Evolutionary conservation across 1,140 invertebrate genomes (phyloP), one percentile per base, ranked within the genome.

Genomic region (Cyclina sinensis): DNA sequence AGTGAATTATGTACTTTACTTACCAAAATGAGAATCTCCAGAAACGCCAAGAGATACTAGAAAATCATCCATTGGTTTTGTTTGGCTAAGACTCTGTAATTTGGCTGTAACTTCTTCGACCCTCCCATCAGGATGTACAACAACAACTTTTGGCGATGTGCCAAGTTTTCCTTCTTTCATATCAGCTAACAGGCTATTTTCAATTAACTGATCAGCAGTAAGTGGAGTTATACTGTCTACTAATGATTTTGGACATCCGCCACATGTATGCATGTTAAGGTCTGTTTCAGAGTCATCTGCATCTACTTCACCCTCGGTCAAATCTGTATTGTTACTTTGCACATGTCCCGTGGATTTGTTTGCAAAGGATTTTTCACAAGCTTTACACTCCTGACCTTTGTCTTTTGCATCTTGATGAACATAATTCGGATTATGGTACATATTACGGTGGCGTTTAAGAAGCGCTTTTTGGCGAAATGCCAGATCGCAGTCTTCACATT

Each of bases 401-500:
- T 98, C 98, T 91, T 97, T 97, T 0, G 98, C 98, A 27, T 97
- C 96, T n/a, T 98, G 98, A 0, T 98, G 98, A 68, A 98, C 97
- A 93, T 99, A 99, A 90, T 97, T 96, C 0, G 98, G 98, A 95
- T 99, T 98, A 94, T 99, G 99, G 95, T 99, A 98, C 0, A 99
- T 96, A 95, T 99, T 99, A 92, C 98, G 97, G 94, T 99, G 99
- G 2, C 98, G 96, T 90, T 98, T 97, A 14, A 99, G 96, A 18
- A 99, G 95, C 94, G 99, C 98, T 93, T 99, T 99, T 94, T 99
- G 98, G 59, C 98, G 97, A 94, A 97, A 97, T n/a, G 96, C 96
- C 94, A 97, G 95, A 35, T 95, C 94, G 90, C 96, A 96, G 59
- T 94, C 92, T 82, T 96, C 94, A 91, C 96, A 96, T 79, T 94